Conservation (phyloP, 2,888 invertebrate genomes). For the Drosophila suboccidentalis region DNA sequence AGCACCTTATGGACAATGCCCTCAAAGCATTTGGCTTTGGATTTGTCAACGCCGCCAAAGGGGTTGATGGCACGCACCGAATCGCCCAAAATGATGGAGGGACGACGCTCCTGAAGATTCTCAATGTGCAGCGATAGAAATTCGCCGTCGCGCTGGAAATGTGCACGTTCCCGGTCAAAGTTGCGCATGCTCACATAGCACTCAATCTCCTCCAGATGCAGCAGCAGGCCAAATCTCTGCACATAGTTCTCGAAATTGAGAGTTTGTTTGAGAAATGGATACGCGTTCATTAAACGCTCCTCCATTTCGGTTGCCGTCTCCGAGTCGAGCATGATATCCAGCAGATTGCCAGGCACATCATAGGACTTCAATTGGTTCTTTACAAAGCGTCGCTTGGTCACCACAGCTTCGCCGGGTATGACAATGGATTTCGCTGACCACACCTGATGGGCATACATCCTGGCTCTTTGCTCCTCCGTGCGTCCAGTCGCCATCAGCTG, state of each 20-base stretch:
- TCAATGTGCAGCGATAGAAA: conserved; percentile 91
- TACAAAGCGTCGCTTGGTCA: conserved; percentile 88
- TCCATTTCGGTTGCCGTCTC: conserved; percentile 85
- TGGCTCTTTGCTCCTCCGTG: conserved; percentile 56
- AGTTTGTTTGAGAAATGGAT: conserved; percentile 87
- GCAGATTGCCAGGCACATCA: conserved; percentile 86
- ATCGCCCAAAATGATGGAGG: conserved; percentile 94
- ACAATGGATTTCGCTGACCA: conserved; percentile 77
- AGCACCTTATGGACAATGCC: conserved; percentile 91
- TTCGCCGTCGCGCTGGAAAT: conserved; percentile 89
- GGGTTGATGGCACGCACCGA: conserved; percentile 87
- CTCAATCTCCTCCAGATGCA: conserved; percentile 94
- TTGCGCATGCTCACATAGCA: conserved; percentile 88
- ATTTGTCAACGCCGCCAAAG: conserved; percentile 49
- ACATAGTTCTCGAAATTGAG: conserved; percentile 88
- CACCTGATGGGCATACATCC: conserved; percentile 78
- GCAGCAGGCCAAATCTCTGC: conserved; percentile 90
- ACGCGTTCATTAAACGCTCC: conserved; percentile 85
- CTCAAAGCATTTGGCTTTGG: conserved; percentile 87
- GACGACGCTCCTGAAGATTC: conserved; percentile 94
- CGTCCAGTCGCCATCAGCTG: conserved; percentile 26
- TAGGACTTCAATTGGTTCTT: conserved; percentile 86
- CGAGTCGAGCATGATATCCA: conserved; percentile 85
- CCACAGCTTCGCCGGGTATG: conserved; percentile 87
- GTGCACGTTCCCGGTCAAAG: conserved; percentile 89